A percentile compares a stretch with the other conserved stretches of the same genome.
Evolutionary conservation across 2,113 vertebrate species (phyloP).

Genomic region (Glaucomys volans): DNA sequence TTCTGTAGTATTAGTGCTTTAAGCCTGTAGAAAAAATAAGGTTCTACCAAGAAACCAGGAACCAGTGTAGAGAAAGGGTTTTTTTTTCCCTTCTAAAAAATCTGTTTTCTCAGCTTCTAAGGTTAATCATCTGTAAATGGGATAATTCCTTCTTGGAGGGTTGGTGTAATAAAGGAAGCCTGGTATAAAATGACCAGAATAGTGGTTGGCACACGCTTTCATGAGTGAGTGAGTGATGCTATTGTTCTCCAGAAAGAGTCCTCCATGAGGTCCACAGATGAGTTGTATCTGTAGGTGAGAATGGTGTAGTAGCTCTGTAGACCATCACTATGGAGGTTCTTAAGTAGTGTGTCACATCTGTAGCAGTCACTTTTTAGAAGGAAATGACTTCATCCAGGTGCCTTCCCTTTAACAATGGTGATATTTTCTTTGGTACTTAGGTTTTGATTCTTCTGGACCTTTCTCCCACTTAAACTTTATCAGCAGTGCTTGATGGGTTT

Average conservation of each 20-base stretch:
- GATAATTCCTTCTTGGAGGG: not conserved
- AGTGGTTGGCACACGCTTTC: not conserved
- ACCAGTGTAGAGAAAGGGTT: not conserved
- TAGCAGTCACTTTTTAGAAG: not conserved
- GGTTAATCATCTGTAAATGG: constrained; percentile 12
- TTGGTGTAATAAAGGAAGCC: constrained; percentile 9
- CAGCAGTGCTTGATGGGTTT: not conserved
- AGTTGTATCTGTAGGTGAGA: not conserved
- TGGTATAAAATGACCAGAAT: not conserved
- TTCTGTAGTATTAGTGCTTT: not conserved
- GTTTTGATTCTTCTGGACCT: not conserved
- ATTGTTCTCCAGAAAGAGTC: not conserved
- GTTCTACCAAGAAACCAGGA: not conserved
- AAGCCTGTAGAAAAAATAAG: not conserved
- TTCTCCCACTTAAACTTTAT: not conserved
- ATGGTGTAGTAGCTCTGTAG: not conserved
- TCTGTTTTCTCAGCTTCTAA: constrained; percentile 19
- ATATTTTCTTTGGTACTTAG: constrained; percentile 9
- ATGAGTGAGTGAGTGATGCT: not conserved
- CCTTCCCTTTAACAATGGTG: not conserved
- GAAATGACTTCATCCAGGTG: not conserved
- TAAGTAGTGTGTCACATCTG: not conserved
- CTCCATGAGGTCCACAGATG: not conserved
- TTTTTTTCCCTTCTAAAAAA: not conserved
- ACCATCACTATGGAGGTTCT: not conserved